These are phyloP conservation scores for Nerophis lumbriciformis DNA, from an alignment of 2,113 vertebrate species.

Conservation along the genomic window DNA sequence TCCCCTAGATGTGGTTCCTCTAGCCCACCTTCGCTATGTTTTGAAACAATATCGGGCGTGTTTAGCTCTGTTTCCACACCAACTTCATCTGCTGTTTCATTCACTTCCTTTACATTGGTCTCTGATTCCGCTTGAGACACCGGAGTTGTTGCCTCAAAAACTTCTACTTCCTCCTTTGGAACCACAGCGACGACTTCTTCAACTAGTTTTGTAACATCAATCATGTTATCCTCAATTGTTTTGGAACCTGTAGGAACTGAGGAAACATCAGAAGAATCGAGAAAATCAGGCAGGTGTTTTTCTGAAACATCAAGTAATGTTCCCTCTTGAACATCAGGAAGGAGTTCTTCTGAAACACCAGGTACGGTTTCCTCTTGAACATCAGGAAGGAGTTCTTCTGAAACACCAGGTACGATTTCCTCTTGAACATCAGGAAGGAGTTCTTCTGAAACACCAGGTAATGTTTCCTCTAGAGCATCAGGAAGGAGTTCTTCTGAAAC, in stretches of 20 bases:
- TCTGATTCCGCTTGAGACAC: background rate
- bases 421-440: background rate
- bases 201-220: background rate
- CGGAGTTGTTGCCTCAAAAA: background rate
- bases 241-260: background rate
- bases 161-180: conserved; percentile 12
- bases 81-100: background rate
- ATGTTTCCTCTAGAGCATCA: background rate
- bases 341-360: background rate
- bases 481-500: background rate
- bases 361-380: background rate
- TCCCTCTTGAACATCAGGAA: background rate
- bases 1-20: conserved; percentile 2
- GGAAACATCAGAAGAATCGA: no score
- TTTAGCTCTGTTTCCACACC: conserved; percentile 4
- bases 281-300: background rate
- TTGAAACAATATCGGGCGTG: background rate
- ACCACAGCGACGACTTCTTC: background rate
- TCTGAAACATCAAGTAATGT: background rate
- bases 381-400: background rate
- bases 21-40: conserved; percentile 1
- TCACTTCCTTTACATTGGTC: background rate
- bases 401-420: background rate
- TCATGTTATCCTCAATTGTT: background rate
- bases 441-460: background rate